phyloP scores from a whole-genome alignment of 2,888 invertebrate species.

The Lydus trimaculatus region DNA sequence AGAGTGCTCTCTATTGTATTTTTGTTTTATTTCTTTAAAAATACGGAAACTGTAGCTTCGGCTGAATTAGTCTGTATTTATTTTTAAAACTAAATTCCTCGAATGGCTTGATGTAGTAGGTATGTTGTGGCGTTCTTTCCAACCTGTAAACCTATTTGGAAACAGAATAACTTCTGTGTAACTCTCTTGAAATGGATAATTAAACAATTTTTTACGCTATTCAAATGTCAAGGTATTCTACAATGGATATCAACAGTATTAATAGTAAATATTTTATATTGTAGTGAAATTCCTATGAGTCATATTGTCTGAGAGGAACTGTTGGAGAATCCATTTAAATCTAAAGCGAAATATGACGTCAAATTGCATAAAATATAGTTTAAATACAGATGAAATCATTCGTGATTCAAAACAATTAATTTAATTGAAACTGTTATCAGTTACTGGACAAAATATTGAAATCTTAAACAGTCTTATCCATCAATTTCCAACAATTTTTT shows the following conservation, averaged over 20 bases:
- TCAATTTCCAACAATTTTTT: background rate
- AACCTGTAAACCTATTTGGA: background rate
- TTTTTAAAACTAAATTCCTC: too few species aligned
- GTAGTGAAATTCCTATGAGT: background rate
- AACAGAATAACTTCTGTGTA: background rate
- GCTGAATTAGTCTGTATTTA: too few species aligned
- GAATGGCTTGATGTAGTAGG: background rate
- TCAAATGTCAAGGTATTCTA: background rate
- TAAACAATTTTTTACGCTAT: background rate
- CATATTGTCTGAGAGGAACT: background rate
- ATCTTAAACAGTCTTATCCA: background rate
- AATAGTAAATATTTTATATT: background rate
- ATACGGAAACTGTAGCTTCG: too few species aligned
- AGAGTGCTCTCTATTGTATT: too few species aligned
- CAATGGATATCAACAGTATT: background rate
- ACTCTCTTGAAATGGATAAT: background rate
- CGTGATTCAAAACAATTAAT: background rate
- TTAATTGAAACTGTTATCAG: background rate
- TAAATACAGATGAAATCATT: background rate
- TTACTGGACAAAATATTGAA: background rate
- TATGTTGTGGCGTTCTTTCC: background rate
- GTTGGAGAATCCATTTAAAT: background rate
- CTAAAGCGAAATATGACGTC: background rate
- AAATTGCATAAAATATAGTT: background rate
- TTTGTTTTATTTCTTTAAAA: too few species aligned